Base-by-base conservation (phyloP, 2,797 vertebrate species). In the Enteromius thamalakanensis region DNA sequence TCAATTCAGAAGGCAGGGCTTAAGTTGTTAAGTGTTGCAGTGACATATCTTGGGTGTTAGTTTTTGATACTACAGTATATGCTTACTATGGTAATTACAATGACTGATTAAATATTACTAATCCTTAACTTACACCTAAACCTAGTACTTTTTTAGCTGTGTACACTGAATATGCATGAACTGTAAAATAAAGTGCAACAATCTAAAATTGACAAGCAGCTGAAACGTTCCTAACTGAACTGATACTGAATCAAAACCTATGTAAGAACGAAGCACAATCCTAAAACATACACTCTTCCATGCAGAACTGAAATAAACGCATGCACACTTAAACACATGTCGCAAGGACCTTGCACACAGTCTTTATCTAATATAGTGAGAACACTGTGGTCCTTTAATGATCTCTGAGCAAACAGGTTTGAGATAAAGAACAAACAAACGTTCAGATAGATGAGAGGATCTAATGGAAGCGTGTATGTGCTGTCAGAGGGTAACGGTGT, bases 401-500 rank as follows among this genome's bases (percentile, higher is more conserved):
- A 70, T 40, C 45, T 75, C 55, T 1, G 42, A 23, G 42, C 67
- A 40, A 82, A 67, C 58, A 67, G 42, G 8, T 17, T 58, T 40
- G 29, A 81, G 69, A 72, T 72, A 74, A 62, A 14, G 7, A 45
- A 34, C 29, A 68, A 5, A 67, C 19, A 40, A 40, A 6, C 32
- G 1, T 26, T 60, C 53, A 65, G 40, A 40, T 42, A 47, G 21
- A 68, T 53, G 37, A 45, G 1, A 47, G 5, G 78, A 37, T 49
- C 17, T 11, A 55, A 55, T 40, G 62, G 49, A 69, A 26, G 70
- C 3, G 26, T 75, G 83, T 11, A 21, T 64, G 23, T 76, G 60
- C 19, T 8, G 68, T 11, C 14, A 34, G 70, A 82, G 80, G 70
- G 42, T 90, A 92, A 93, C 90, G 84, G n/a, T 74, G 87, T 87